Base-by-base conservation (phyloP, 2,113 vertebrate species). In the Engraulis encrasicolus region DNA sequence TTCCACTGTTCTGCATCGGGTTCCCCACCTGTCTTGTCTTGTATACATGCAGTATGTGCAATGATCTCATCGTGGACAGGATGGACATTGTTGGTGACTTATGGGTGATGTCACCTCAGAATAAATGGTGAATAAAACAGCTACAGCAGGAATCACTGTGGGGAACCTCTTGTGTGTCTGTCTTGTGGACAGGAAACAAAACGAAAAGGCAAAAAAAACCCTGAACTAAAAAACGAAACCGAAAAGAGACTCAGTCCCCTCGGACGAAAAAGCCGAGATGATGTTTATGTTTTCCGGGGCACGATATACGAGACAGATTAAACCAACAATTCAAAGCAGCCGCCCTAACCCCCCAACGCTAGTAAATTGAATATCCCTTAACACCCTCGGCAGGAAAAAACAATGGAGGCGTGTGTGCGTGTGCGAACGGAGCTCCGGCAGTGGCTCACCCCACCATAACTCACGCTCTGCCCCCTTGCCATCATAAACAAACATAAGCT, bases 251-350 rank as follows among this genome's bases (percentile, higher is more conserved):
- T 14, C 12, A 74, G 66, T 74, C 27, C 27, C 27, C 66, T 74
- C 66, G 34, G 7, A n/a, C n/a, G n/a, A 34, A 36, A 74, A 74
- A 74, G 61, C 84, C 12, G 77, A 37, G 61, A 84, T 80, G 15
- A 90, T 79, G 90, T 92, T 92, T 92, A 92, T 91, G 86, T 78
- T 82, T 79, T 49, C 80, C 78, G 79, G 84, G 83, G 86, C 83
- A 88, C 88, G 86, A 89, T 91, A 85, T 89, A 87, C 86, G 83
- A 92, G 90, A 88, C 88, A 77, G 89, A 89, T 87, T 88, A 84
- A 91, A 84, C 87, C 89, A 90, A 88, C 86, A 84, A 84, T 82
- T 86, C 79, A 82, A 81, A 86, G 45, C 77, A 79, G 52, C 50
- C 45, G 27, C 88, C 86, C 90, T 87, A 87, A 88, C 80, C 90